Conservation (phyloP, 2,113 vertebrate species). For the Crotalus helleri region DNA sequence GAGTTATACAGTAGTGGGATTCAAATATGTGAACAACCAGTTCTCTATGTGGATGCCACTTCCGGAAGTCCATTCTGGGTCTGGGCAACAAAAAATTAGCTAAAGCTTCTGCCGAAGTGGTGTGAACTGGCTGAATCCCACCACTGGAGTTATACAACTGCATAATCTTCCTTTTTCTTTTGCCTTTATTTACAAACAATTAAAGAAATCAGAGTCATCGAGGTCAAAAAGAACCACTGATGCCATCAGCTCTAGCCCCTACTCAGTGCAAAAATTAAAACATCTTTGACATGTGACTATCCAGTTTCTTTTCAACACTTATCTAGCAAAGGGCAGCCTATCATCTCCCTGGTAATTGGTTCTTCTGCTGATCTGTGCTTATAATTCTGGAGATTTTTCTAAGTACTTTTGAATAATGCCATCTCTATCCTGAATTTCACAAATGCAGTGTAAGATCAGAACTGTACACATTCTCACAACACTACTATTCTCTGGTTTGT, state of each 20-base stretch:
- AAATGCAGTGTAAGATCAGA: neutral
- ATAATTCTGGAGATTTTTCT: neutral
- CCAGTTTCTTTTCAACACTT: neutral
- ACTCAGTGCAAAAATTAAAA: neutral
- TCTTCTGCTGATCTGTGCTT: neutral
- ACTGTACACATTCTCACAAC: neutral
- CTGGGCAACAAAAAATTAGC: too few relatives aligned
- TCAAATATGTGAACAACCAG: too few relatives aligned
- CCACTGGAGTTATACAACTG: neutral
- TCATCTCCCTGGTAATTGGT: neutral
- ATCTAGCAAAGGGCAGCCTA: neutral
- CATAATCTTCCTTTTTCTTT: neutral
- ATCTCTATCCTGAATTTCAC: neutral
- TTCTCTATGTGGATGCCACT: too few relatives aligned
- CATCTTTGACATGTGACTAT: neutral
- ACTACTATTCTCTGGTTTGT: neutral
- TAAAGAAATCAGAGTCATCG: too few relatives aligned
- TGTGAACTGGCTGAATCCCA: too few relatives aligned
- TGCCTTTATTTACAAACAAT: neutral
- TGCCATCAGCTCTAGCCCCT: neutral
- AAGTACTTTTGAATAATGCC: neutral
- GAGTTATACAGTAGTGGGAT: neutral
- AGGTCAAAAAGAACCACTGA: neutral
- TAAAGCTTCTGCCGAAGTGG: too few relatives aligned
- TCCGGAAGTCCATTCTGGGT: too few relatives aligned